A percentile compares a stretch with the other conserved stretches of the same genome.
Evolutionary conservation across 2,113 vertebrate species (phyloP).

Genomic region (Erythrocercus mccallii): DNA sequence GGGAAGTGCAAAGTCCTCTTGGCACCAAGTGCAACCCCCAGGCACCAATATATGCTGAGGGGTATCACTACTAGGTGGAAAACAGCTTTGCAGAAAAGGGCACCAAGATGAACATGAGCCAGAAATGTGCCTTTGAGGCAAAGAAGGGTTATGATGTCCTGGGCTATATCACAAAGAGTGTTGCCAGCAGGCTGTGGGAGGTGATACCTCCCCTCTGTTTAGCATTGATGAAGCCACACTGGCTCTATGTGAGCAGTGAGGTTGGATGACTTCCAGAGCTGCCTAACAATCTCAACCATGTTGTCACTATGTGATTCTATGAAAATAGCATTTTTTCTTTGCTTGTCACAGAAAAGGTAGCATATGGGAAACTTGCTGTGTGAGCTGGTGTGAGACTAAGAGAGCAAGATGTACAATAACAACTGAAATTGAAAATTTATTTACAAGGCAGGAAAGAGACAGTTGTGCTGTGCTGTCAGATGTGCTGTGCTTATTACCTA

Average conservation of each 20-base stretch:
- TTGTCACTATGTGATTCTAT: not conserved
- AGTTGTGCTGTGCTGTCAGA: not conserved
- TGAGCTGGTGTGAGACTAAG: not conserved
- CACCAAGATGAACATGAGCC: not conserved
- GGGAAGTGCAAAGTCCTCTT: not conserved
- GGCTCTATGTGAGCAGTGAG: not conserved
- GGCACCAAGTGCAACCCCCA: not conserved
- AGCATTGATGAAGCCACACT: not conserved
- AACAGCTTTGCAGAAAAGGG: not conserved
- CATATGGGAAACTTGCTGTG: not conserved
- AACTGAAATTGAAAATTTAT: not conserved
- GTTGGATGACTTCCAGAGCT: not conserved
- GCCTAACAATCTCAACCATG: not conserved
- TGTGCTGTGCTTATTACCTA: not conserved
- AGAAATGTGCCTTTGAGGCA: not conserved
- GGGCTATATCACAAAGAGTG: not conserved
- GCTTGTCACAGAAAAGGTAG: not conserved
- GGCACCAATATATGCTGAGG: not conserved
- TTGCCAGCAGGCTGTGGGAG: not conserved
- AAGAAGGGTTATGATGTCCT: not conserved
- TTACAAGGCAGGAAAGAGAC: not conserved
- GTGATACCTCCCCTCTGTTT: not conserved
- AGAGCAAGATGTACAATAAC: not conserved
- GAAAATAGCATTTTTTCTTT: not conserved
- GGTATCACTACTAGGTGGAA: not conserved